These are phyloP conservation scores for Porites cylindrica DNA, from an alignment of 92 coral and sea anemone species.

Conservation along the genomic window DNA sequence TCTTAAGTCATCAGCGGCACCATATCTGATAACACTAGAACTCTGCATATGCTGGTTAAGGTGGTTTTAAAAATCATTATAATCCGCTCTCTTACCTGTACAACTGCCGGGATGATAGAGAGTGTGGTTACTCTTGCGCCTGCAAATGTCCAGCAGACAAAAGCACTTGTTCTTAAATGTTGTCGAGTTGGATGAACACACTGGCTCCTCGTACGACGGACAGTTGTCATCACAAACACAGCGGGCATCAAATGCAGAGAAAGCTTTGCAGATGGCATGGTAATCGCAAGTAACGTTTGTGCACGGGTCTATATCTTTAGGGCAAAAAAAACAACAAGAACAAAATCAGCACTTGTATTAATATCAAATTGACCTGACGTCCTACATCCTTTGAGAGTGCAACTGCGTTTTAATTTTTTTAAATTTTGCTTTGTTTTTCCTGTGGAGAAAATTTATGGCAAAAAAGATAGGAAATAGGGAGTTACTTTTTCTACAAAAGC, in stretches of 20 bases:
- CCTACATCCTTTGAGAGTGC: too few species aligned
- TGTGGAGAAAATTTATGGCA: too few species aligned
- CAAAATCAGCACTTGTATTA: background rate
- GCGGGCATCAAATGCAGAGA: constrained; percentile 58
- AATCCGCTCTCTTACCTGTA: constrained; percentile 14
- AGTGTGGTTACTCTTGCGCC: constrained; percentile 57
- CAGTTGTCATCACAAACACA: constrained; percentile 59
- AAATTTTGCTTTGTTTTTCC: too few species aligned
- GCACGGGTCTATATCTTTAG: constrained; percentile 67
- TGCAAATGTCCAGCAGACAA: constrained; percentile 55
- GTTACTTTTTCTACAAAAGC: too few species aligned
- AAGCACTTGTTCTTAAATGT: constrained; percentile 68
- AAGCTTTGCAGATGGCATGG: constrained; percentile 63
- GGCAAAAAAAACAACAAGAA: background rate
- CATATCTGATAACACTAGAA: too few species aligned
- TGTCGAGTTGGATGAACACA: constrained; percentile 67
- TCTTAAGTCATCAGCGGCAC: too few species aligned
- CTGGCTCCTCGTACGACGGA: constrained; percentile 66
- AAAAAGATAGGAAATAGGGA: too few species aligned
- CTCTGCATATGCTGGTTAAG: too few species aligned
- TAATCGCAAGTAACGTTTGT: constrained; percentile 60
- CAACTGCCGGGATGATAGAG: constrained; percentile 73
- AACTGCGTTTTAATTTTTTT: too few species aligned
- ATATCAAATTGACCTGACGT: too few species aligned
- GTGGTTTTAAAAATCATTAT: rapidly evolving